Evolutionary conservation across 2,888 invertebrate species (phyloP), one percentile per base, ranked within the genome.

Genomic region (Volucella zonaria): DNA sequence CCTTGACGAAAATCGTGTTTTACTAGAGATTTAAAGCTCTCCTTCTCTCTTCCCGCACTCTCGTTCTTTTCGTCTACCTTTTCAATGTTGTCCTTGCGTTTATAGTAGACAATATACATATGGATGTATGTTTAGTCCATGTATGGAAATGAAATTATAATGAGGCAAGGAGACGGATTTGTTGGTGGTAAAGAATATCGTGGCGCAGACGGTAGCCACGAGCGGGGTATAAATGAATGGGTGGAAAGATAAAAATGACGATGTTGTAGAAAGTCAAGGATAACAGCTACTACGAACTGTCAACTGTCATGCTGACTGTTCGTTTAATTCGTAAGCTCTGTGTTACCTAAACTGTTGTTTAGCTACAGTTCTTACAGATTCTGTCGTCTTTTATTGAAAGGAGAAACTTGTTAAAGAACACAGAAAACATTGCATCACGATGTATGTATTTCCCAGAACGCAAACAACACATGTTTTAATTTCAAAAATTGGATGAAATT

Each of bases 231-330:
- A 67, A 82, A 82, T 73, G 82, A 82, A 70, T 66, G 76, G 71
- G 77, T 67, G 73, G 62, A 64, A 70, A 68, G 73, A 73, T 82
- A 82, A 82, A 78, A 82, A 62, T 71, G 67, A 82, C 73, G 78
- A 67, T 73, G 49, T 43, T 77, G 67, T 67, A 49, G 71, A 31
- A 61, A 77, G 59, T 73, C 66, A 82, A 73, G 67, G 73, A 82
- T 82, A 82, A 62, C 59, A 77, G 67, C 61, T 56, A 67, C 67
- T 73, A 31, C 77, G 51, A 56, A 10, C 54, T 62, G 66, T 23
- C 61, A 62, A 11, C 54, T 62, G 66, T 40, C 61, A 56, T 52
- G 54, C 59, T 70, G 77, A 54, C 61, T 59, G 59, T 54, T 70
- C 40, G 12, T 59, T 42, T 56, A 43, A 31, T 10, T 18, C 49